Percentiles rank a stretch among this genome's conserved stretches.
These are phyloP conservation scores for Tolmerus cingulatus DNA, from an alignment of 2,888 invertebrate species.

Conservation along the genomic window DNA sequence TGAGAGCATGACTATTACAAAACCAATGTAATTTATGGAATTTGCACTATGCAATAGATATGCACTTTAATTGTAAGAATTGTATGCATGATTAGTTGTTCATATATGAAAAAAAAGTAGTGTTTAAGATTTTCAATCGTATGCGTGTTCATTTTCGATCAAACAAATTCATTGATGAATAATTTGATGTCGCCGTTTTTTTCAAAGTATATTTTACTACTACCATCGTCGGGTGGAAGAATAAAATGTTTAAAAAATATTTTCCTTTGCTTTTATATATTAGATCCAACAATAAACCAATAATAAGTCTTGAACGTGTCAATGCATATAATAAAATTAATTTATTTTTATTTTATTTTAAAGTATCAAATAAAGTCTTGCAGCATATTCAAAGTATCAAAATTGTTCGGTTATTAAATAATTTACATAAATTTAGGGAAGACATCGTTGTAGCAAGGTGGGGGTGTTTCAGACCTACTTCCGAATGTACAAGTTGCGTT, in stretches of 20 bases:
- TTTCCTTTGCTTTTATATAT: not conserved
- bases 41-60: not conserved
- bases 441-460: slow-evolving; percentile 59
- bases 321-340: not conserved
- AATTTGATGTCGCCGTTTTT: not conserved
- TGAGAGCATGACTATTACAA: not conserved
- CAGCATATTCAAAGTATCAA: not conserved
- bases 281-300: not conserved
- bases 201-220: not conserved
- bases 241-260: not conserved
- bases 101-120: not conserved
- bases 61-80: not conserved
- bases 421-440: not conserved
- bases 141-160: too few relatives aligned
- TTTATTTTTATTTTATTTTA: not conserved
- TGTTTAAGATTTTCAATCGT: not conserved
- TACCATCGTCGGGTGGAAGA: not conserved
- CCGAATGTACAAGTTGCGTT: not conserved
- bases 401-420: not conserved
- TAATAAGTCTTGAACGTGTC: not conserved
- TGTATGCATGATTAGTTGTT: not conserved
- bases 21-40: not conserved
- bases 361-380: not conserved
- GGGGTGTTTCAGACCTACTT: slow-evolving; percentile 56
- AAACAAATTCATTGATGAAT: not conserved